phyloP scores from a whole-genome alignment of 1,140 invertebrate species.

The Dendroctonus ponderosae region DNA sequence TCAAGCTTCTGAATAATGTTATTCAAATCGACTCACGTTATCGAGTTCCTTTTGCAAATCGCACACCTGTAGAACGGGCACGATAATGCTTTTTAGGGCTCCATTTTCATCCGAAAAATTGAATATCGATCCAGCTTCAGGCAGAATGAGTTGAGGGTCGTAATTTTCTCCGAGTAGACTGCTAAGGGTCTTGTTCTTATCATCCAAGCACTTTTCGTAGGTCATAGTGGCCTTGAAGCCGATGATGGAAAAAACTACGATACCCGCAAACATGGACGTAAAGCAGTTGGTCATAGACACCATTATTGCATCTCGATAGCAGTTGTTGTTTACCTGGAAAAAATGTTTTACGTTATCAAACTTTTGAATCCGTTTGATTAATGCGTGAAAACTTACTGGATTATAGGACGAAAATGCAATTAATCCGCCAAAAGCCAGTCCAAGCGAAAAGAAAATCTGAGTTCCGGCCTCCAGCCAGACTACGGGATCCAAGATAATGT shows the following conservation, averaged over 20 bases:
- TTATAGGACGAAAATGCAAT: slow-evolving; percentile 96
- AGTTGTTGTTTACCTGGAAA: slow-evolving; percentile 76
- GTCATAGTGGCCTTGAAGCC: slow-evolving; percentile 91
- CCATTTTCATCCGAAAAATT: slow-evolving; percentile 60
- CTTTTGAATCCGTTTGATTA: neutral
- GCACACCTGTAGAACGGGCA: slow-evolving; percentile 70
- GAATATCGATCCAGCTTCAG: slow-evolving; percentile 55
- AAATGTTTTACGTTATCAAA: neutral
- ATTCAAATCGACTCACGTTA: slow-evolving; percentile 64
- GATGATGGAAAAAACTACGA: slow-evolving; percentile 96
- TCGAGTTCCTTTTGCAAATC: slow-evolving; percentile 84
- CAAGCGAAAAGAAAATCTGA: slow-evolving; percentile 96
- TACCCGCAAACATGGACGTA: slow-evolving; percentile 96
- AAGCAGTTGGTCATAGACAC: slow-evolving; percentile 93
- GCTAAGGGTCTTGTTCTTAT: slow-evolving; percentile 61
- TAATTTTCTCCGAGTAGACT: slow-evolving; percentile 54
- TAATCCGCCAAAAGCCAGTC: slow-evolving; percentile 90
- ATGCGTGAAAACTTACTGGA: slow-evolving; percentile 59
- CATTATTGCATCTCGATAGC: slow-evolving; percentile 89
- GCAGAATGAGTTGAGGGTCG: slow-evolving; percentile 52
- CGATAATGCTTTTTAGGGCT: slow-evolving; percentile 57
- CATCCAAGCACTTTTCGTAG: slow-evolving; percentile 71
- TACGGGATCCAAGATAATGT: slow-evolving; percentile 72
- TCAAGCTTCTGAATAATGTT: too few relatives aligned
- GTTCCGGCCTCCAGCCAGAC: slow-evolving; percentile 95